Conservation (phyloP, 2,888 invertebrate species). For the Perdita meconis region DNA sequence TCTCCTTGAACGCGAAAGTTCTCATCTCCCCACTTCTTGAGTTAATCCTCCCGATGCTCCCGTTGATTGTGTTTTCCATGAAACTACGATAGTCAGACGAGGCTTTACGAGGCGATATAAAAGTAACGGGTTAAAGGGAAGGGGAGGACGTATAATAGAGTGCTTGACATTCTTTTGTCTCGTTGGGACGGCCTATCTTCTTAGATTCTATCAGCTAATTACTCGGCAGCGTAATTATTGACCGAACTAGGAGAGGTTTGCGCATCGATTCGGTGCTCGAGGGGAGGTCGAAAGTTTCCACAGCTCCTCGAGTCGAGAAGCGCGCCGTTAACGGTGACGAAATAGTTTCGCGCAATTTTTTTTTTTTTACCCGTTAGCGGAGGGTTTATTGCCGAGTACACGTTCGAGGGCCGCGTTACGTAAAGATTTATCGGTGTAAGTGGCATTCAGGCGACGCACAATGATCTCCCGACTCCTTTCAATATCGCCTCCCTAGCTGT, state of each 20-base stretch:
- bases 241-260: conserved; percentile 39
- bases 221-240: conserved; percentile 73
- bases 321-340: conserved; percentile 61
- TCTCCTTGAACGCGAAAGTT: conserved; percentile 23
- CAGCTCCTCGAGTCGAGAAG: conserved; percentile 15
- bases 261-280: neutral
- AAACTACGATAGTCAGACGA: conserved; percentile 47
- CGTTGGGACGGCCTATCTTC: conserved; percentile 66
- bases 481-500: neutral
- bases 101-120: conserved; percentile 67
- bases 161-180: conserved; percentile 76
- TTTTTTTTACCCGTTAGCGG: conserved; percentile 42
- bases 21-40: neutral
- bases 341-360: conserved; percentile 60
- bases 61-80: conserved; percentile 33
- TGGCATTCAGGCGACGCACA: neutral
- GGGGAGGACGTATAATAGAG: conserved; percentile 68
- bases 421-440: conserved; percentile 1
- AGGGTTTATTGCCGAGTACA: conserved; percentile 42
- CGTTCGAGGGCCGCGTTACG: conserved; percentile 27
- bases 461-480: neutral
- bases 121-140: conserved; percentile 72
- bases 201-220: conserved; percentile 78
- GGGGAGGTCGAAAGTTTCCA: conserved; percentile 61
- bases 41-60: conserved; percentile 20